Conservation (phyloP, 2,113 vertebrate species). For the Antechinus stuartii region DNA sequence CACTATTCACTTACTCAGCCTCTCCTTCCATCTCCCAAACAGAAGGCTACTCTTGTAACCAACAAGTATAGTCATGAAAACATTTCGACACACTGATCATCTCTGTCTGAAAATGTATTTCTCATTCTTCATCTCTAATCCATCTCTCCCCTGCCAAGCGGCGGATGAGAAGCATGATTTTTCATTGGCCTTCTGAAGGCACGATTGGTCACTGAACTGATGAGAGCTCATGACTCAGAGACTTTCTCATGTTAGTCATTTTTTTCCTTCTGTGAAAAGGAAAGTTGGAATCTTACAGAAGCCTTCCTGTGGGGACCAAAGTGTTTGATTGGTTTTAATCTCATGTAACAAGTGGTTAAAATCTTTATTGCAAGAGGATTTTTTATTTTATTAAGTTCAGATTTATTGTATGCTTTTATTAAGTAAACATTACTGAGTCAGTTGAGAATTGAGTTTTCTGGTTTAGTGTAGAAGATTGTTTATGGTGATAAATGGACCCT, state of each 20-base stretch:
- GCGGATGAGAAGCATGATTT: background rate
- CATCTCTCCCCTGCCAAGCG: background rate
- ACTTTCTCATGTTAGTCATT: background rate
- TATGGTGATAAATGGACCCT: background rate
- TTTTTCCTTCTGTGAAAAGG: background rate
- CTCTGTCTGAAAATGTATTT: background rate
- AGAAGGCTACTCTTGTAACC: background rate
- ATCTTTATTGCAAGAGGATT: background rate
- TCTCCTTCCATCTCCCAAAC: background rate
- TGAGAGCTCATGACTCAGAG: background rate
- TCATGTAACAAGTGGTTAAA: background rate
- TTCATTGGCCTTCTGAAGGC: background rate
- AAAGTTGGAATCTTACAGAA: background rate
- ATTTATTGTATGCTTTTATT: background rate
- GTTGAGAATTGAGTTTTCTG: background rate
- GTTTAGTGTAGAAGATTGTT: background rate
- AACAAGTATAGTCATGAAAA: background rate
- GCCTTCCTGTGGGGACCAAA: background rate
- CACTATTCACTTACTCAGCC: background rate
- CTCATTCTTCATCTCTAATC: background rate
- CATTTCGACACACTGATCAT: background rate
- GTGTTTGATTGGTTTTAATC: background rate
- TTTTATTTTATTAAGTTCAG: slow-evolving; percentile 1
- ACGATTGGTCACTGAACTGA: background rate
- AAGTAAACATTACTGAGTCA: background rate